Conservation (phyloP, 2,113 vertebrate genomes). For the Daubentonia madagascariensis region DNA sequence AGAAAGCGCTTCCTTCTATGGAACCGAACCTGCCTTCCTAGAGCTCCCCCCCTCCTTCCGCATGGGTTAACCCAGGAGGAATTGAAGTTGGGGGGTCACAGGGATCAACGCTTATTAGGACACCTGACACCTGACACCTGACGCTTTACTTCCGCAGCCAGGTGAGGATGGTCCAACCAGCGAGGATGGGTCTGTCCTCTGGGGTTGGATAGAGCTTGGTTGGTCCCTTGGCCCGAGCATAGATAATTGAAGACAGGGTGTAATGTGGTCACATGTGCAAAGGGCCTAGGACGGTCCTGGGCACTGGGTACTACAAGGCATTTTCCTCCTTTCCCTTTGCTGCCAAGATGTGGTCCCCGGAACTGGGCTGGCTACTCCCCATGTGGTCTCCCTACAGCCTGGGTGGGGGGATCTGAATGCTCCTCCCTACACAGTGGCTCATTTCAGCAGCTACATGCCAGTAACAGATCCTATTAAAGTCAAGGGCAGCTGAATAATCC, state of each 20-base stretch:
- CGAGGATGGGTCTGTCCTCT: not conserved
- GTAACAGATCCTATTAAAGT: not conserved
- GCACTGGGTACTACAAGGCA: not conserved
- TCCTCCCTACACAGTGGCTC: not conserved
- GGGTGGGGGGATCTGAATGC: rapidly evolving
- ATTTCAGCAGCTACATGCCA: not conserved
- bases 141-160: not conserved
- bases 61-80: not conserved
- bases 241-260: not conserved
- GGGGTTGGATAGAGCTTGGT: not conserved
- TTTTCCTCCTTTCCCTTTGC: not conserved
- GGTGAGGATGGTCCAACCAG: too few species aligned
- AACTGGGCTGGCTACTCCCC: not conserved
- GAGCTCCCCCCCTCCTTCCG: too few species aligned
- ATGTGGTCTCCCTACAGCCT: not conserved
- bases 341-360: not conserved
- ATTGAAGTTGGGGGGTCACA: not conserved
- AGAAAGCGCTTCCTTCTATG: slow-evolving; percentile 51
- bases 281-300: not conserved
- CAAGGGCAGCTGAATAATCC: not conserved
- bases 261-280: rapidly evolving
- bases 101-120: not conserved
- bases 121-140: not conserved
- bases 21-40: not conserved
- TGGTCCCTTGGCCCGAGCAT: not conserved